phyloP scores from a whole-genome alignment of 1,140 invertebrate species.

The Pantala flavescens region DNA sequence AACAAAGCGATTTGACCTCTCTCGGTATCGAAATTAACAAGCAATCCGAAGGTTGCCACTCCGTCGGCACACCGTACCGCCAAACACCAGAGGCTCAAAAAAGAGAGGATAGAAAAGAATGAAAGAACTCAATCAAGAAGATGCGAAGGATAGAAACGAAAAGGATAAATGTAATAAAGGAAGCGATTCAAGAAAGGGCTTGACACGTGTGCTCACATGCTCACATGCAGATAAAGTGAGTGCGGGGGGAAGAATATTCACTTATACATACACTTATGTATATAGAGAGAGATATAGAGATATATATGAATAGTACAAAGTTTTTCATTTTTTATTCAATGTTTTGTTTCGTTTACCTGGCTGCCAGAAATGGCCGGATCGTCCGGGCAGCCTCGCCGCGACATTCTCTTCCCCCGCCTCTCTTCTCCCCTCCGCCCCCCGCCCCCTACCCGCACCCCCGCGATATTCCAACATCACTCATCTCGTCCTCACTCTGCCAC shows the following conservation, averaged over 20 bases:
- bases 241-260: neutral
- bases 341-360: slow-evolving; percentile 5
- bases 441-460: slow-evolving; percentile 2
- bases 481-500: neutral
- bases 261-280: neutral
- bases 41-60: too few species aligned
- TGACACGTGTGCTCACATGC: slow-evolving; percentile 7
- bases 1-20: too few species aligned
- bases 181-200: neutral
- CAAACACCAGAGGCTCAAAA: neutral
- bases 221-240: slow-evolving; percentile 7
- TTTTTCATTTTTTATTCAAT: neutral
- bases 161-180: neutral
- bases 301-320: neutral
- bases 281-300: neutral
- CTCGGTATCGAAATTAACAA: too few species aligned
- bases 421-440: slow-evolving; percentile 4
- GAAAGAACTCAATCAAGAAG: neutral
- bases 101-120: neutral
- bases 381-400: slow-evolving; percentile 2
- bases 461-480: slow-evolving; percentile 9
- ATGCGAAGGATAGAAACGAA: neutral
- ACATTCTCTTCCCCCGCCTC: slow-evolving; percentile 6
- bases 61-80: too few species aligned
- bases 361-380: slow-evolving; percentile 6